Evolutionary conservation across 2,113 vertebrate genomes (phyloP), one percentile per base, ranked within the genome.

Genomic region (Quiscalus mexicanus): DNA sequence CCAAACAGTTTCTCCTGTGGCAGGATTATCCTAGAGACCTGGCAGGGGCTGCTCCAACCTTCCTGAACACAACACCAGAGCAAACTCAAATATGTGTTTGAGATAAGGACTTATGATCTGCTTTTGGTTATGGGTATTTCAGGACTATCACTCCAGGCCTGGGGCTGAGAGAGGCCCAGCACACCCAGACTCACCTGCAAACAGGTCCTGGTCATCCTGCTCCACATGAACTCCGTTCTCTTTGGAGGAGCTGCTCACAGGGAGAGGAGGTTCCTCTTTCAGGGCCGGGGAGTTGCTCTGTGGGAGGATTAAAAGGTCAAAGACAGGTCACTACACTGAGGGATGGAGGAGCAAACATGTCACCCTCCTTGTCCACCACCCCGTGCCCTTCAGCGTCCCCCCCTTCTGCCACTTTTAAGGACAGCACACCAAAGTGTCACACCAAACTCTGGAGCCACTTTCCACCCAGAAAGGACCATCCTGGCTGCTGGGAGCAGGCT

Each of bases 121-220:
- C 55, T 45, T 52, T 69, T 60, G 10, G 27, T 70, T 39, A 53
- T 20, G 23, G 33, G 10, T 20, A 53, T n/a, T 62, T 45, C 8
- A 62, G 47, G n/a, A 33, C 19, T 33, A 33, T 28, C 6, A 16
- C 73, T 59, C 33, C 42, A 75, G 37, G 70, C 58, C 47, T 50
- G 52, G 25, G 73, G 62, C 17, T 73, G 64, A 41, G 49, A 44
- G 49, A 58, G 67, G 15, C 30, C 41, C 81, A 37, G 49, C 7
- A 55, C 55, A 63, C 44, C 63, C 47, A 70, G 44, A 95, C 97
- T 94, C 95, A 98, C 99, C 99, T 94, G 99, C 98, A 98, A 99
- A 99, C 62, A 99, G 96, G 80, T 99, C 99, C 5, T 98, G 94
- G 65, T 99, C 98, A 17, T 99, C 99, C 65, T 98, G 98, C 67